These are phyloP conservation scores for Chorisops tibialis DNA, from an alignment of 2,888 invertebrate genomes.

Conservation along the genomic window DNA sequence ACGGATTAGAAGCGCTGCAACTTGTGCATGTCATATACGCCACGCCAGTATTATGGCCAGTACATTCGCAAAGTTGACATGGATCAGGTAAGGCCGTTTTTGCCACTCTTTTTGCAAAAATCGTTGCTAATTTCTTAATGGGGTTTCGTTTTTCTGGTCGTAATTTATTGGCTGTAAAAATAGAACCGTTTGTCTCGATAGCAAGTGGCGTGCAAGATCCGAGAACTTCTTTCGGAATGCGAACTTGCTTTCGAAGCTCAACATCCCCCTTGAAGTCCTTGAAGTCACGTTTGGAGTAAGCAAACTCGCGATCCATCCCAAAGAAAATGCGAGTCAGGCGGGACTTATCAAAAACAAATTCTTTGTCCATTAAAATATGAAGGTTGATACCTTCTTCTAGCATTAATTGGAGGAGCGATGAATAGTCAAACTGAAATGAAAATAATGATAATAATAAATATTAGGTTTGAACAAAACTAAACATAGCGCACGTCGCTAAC, in stretches of 20 bases:
- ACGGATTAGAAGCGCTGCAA: conserved; percentile 53
- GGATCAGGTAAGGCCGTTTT: conserved; percentile 58
- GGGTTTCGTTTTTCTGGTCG: conserved; percentile 57
- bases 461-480: no score
- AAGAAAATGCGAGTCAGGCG: conserved; percentile 70
- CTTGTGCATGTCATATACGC: conserved; percentile 65
- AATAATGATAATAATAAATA: not conserved
- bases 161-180: conserved; percentile 62
- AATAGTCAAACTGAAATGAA: conserved; percentile 68
- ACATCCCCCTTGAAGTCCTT: conserved; percentile 66
- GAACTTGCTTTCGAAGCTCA: conserved; percentile 69
- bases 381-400: conserved; percentile 76
- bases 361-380: conserved; percentile 79
- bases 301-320: conserved; percentile 71
- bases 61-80: conserved; percentile 69
- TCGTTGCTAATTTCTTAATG: conserved; percentile 62
- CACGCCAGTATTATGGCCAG: conserved; percentile 62
- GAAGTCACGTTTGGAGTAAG: conserved; percentile 78
- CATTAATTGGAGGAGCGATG: conserved; percentile 75
- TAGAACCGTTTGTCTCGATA: conserved; percentile 75
- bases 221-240: conserved; percentile 69
- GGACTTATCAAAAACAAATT: conserved; percentile 72
- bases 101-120: conserved; percentile 66
- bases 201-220: conserved; percentile 79
- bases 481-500: no score